Conservation (phyloP, 2,113 vertebrate genomes). For the Chloebia gouldiae region DNA sequence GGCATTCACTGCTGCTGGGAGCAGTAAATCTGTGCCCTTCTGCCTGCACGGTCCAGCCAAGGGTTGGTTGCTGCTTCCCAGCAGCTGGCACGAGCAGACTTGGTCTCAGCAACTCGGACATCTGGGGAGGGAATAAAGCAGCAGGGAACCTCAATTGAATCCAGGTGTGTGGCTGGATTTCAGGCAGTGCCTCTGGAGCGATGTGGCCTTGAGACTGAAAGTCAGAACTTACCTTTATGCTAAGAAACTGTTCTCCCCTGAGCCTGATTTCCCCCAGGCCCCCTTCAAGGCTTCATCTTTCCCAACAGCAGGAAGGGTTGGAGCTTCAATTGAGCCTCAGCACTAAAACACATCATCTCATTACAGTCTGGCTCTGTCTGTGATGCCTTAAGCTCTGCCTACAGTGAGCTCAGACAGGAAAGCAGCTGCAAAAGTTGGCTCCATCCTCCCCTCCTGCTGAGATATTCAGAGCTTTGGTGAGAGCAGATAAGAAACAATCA, state of each 20-base stretch:
- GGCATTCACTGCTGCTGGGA: neutral
- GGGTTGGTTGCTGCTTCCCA: neutral
- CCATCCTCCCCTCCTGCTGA: neutral
- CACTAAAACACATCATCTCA: neutral
- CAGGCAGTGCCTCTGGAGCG: neutral
- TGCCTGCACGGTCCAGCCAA: fast-evolving
- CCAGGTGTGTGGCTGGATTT: neutral
- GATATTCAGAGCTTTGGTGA: neutral
- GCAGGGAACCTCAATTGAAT: neutral
- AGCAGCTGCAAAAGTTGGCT: constrained; percentile 4
- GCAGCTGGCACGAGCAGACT: neutral
- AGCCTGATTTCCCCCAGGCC: neutral
- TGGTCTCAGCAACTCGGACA: neutral
- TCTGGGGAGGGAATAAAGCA: constrained; percentile 15
- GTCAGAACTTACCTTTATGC: neutral
- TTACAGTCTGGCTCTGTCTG: neutral
- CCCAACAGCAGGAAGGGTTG: neutral
- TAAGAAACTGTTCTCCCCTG: neutral
- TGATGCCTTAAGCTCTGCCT: neutral
- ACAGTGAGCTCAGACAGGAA: neutral
- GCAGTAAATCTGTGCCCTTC: neutral
- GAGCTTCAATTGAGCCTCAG: neutral
- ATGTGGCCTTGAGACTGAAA: neutral
- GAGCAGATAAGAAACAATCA: neutral
- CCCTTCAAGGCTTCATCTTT: neutral